Base-by-base conservation (phyloP, 2,888 invertebrate genomes). In the Mythimna ferrago region DNA sequence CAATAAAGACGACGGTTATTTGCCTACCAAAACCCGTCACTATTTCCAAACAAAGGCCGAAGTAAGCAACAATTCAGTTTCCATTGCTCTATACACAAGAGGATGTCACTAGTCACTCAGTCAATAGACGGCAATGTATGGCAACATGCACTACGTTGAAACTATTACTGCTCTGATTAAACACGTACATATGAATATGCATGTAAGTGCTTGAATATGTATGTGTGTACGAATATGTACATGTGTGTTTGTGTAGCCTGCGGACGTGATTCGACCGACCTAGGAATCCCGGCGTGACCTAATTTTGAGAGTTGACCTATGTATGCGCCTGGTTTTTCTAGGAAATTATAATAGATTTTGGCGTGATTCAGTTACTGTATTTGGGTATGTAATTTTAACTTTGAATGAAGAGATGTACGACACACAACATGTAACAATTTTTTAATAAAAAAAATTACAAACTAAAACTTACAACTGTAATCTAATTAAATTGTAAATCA, bases 251-350 rank as follows among this genome's bases (percentile, higher is more conserved):
- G 26, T 73, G 48, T 58, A 71, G 67, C 44, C 58, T 58, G 38
- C 53, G 41, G 32, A 44, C 67, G 62, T 73, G 80, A 76, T 80
- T 80, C 58, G 64, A 38, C 67, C 54, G 56, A 77, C 78, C 80
- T 78, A 75, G 78, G 80, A 69, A 78, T 82, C 72, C 76, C 73
- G 57, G 80, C 35, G 58, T 78, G 80, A 83, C 82, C 82, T 82
- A 75, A 16, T 71, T 83, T 58, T 41, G 68, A 68, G 66, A 61
- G 53, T 69, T 70, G 71, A 73, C 66, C 71, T 68, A n/a, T 66
- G 19, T 62, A n/a, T 66, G 19, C 54, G 60, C 35, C 58, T 35
- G 63, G 63, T 54, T 80, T 66, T 70, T 68, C 58, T 73, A 5
- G 32, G 5, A 56, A 26, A 53, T 32, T 58, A 41, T 57, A 10